A percentile compares a stretch with the other conserved stretches of the same genome.
These are phyloP conservation scores for Catostylus mosaicus DNA, from an alignment of 30 jellyfish, hydroid and myxozoan genomes.

Conservation along the genomic window DNA sequence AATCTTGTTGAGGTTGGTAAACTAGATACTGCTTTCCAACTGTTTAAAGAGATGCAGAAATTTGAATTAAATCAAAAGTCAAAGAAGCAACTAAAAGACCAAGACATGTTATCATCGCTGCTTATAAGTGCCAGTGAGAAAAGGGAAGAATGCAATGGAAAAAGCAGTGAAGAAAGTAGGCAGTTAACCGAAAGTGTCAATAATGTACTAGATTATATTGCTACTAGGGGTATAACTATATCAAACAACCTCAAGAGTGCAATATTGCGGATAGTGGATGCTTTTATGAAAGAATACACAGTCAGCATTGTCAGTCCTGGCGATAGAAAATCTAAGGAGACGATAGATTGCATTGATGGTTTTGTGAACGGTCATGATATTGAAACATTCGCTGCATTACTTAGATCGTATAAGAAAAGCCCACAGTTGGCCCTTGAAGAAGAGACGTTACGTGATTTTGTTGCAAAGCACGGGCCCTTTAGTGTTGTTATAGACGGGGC, in stretches of 20 bases:
- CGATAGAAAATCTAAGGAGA: not conserved
- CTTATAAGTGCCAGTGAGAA: not conserved
- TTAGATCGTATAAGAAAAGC: not conserved
- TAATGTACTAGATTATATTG: slow-evolving; percentile 6
- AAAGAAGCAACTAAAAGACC: slow-evolving; percentile 44
- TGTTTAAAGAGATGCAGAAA: slow-evolving; percentile 55
- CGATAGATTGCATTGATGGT: too few species aligned
- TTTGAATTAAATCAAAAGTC: slow-evolving; percentile 53
- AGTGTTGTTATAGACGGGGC: slow-evolving; percentile 65
- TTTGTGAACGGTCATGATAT: not conserved
- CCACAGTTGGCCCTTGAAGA: not conserved
- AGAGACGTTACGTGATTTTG: not conserved
- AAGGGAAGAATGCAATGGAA: not conserved
- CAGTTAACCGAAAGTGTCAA: not conserved
- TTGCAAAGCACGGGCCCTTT: slow-evolving; percentile 50
- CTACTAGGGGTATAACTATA: slow-evolving; percentile 18
- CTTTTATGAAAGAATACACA: not conserved
- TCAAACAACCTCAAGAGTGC: slow-evolving; percentile 11
- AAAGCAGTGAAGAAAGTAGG: not conserved
- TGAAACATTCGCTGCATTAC: not conserved
- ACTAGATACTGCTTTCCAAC: slow-evolving; percentile 33
- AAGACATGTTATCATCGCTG: slow-evolving; percentile 26
- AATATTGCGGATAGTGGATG: not conserved
- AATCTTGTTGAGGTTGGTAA: not conserved
- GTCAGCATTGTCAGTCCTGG: not conserved